Conservation (phyloP, 2,113 vertebrate species). For the Platanista minor region DNA sequence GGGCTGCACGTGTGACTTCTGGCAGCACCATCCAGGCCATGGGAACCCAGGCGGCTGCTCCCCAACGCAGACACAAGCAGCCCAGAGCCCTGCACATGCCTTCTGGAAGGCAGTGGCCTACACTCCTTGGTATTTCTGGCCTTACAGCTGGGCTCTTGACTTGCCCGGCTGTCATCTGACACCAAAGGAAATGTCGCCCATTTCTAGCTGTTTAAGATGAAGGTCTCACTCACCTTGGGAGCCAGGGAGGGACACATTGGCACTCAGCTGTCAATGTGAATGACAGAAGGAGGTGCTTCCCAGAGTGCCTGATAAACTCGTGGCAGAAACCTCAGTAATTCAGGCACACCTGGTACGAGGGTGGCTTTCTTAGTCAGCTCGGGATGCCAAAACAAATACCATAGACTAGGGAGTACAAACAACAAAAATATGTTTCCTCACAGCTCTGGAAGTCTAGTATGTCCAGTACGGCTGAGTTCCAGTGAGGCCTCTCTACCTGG, state of each 20-base stretch:
- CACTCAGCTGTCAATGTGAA: neutral
- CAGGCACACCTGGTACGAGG: neutral
- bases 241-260: neutral
- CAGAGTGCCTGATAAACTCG: neutral
- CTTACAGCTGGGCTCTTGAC: neutral
- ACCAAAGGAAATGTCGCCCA: neutral
- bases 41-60: neutral
- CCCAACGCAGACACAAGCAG: neutral
- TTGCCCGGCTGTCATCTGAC: neutral
- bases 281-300: neutral
- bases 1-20: slow-evolving; percentile 72
- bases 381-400: neutral
- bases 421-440: neutral
- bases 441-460: neutral
- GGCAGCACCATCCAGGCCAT: slow-evolving; percentile 44
- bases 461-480: neutral
- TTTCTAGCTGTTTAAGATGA: neutral
- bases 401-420: neutral
- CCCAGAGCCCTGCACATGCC: neutral
- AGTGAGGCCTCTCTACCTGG: neutral
- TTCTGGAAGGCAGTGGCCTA: neutral
- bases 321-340: too few species aligned
- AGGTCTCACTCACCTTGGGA: neutral
- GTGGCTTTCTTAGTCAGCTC: neutral
- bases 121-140: neutral